Percentiles rank a stretch among this genome's conserved stretches.
Evolutionary conservation across 2,113 vertebrate species (phyloP).

Genomic region (Lethenteron camtschaticum): DNA sequence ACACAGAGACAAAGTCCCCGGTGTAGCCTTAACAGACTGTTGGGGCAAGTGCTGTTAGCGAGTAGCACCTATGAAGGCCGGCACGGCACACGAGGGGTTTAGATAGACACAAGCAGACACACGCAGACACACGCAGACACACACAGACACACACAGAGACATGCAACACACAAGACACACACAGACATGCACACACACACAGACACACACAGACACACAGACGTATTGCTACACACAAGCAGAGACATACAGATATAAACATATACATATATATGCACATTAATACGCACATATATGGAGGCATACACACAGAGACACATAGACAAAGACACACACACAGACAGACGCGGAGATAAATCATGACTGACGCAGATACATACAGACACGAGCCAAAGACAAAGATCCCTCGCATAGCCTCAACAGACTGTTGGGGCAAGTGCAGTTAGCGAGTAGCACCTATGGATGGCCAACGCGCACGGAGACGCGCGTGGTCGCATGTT

Average conservation of each 20-base stretch:
- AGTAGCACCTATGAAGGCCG: too few relatives aligned
- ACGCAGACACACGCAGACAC: background rate
- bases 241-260: background rate
- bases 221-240: background rate
- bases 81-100: too few relatives aligned
- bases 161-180: background rate
- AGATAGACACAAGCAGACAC: background rate
- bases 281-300: background rate
- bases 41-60: too few relatives aligned
- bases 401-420: too few relatives aligned
- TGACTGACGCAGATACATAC: too few relatives aligned
- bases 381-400: too few relatives aligned
- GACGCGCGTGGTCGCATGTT: too few relatives aligned
- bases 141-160: background rate
- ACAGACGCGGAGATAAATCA: background rate
- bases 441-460: too few relatives aligned
- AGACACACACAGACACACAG: background rate
- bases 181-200: conserved; percentile 1
- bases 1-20: too few relatives aligned
- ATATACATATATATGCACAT: background rate
- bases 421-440: too few relatives aligned
- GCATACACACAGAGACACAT: background rate
- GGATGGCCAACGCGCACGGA: too few relatives aligned
- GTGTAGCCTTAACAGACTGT: too few relatives aligned
- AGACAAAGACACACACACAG: background rate